phyloP scores from a whole-genome alignment of 2,113 vertebrate genomes.

The Pimephales promelas region DNA sequence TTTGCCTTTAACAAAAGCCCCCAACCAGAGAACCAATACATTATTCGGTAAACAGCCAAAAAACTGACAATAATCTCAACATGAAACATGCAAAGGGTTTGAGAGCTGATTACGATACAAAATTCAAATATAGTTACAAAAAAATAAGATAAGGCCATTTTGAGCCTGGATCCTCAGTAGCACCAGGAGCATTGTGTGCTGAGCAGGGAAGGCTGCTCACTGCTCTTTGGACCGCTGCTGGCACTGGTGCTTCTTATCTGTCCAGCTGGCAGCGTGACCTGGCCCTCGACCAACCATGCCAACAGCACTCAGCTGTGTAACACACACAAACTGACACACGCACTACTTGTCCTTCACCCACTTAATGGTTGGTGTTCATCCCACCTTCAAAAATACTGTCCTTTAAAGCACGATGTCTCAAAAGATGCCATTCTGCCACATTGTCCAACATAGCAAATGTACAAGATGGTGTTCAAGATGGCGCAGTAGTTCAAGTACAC shows the following conservation, averaged over 20 bases:
- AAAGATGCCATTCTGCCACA: conserved; percentile 15
- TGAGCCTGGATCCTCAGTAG: conserved; percentile 72
- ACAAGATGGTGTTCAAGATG: conserved; percentile 28
- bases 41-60: background rate
- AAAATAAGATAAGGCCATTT: conserved; percentile 18
- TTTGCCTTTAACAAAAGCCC: background rate
- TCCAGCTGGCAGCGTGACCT: conserved; percentile 56
- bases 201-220: conserved; percentile 64
- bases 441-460: conserved; percentile 20
- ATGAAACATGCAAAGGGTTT: background rate
- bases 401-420: background rate
- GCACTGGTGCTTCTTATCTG: conserved; percentile 58
- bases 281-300: conserved; percentile 38
- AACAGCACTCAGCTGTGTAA: conserved; percentile 65
- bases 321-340: conserved; percentile 30
- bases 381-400: conserved; percentile 32
- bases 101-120: background rate
- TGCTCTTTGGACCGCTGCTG: conserved; percentile 61
- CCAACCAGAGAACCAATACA: background rate
- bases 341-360: conserved; percentile 24
- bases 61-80: background rate
- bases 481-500: conserved; percentile 27
- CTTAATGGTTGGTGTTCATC: conserved; percentile 31
- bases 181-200: conserved; percentile 68
- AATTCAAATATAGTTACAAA: background rate